Evolutionary conservation across 2,797 vertebrate species (phyloP).

Genomic region (Anableps anableps): DNA sequence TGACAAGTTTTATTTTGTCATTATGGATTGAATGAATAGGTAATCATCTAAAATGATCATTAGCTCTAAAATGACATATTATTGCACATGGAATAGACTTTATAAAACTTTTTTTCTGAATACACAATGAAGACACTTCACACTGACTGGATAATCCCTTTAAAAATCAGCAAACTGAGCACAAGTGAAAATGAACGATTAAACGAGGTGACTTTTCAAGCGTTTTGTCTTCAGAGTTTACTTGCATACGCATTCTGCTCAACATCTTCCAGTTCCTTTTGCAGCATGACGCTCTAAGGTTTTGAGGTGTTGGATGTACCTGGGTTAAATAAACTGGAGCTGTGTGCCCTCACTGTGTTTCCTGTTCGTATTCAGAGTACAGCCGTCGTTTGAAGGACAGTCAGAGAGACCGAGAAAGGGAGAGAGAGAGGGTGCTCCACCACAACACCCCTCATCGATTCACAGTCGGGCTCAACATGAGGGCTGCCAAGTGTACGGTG

Average conservation of each 20-base stretch:
- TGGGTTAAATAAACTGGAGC: slow-evolving; percentile 6
- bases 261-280: slow-evolving; percentile 54
- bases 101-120: background rate
- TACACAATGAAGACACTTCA: background rate
- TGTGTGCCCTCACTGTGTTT: slow-evolving; percentile 46
- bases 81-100: background rate
- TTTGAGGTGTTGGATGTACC: slow-evolving; percentile 29
- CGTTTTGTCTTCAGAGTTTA: slow-evolving; percentile 46
- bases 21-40: background rate
- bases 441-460: slow-evolving; percentile 95
- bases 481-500: slow-evolving; percentile 96
- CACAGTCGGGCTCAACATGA: slow-evolving; percentile 97
- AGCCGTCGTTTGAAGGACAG: slow-evolving; percentile 94
- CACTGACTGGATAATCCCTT: slow-evolving; percentile 66
- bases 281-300: slow-evolving; percentile 56
- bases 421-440: slow-evolving; percentile 77
- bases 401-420: slow-evolving; percentile 78
- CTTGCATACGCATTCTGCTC: slow-evolving; percentile 57
- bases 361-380: slow-evolving; percentile 86
- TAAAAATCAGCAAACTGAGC: slow-evolving; percentile 49
- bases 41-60: background rate
- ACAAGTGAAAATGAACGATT: slow-evolving; percentile 36
- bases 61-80: background rate
- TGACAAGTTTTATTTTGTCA: background rate
- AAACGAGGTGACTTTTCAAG: slow-evolving; percentile 27